Evolutionary conservation across 2,888 invertebrate species (phyloP), one percentile per base, ranked within the genome.

Genomic region (Abrostola tripartita): DNA sequence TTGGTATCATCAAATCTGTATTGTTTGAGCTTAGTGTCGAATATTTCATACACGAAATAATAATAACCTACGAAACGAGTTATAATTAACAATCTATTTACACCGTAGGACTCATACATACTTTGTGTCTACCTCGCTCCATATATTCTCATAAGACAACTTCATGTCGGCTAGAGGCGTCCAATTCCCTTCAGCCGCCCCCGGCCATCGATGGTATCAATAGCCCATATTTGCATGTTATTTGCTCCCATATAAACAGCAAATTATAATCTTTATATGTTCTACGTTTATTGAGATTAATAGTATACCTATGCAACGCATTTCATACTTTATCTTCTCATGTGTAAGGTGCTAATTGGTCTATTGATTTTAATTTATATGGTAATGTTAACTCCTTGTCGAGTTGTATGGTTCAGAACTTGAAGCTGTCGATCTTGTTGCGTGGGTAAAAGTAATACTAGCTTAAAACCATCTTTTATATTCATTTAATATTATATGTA

Each of bases 201-300:
- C 14, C 12, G 44, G 44, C 44, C 9, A 9, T 44, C 44, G 44
- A 47, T 47, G 44, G 14, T 47, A 47, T 47, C 44, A 24, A 14
- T 47, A 47, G 14, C 8, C 44, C 44, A 47, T 47, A 47, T 47
- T 47, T 47, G 44, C 44, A 47, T 47, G 44, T 24, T 47, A 47
- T 47, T 47, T 47, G 44, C 44, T 44, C 44, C 14, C 44, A 12
- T 47, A 24, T 47, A 47, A 47, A 24, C 14, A 47, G 14, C 14
- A 47, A 47, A 47, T 47, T 47, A 47, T 47, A 47, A 47, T 47
- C 44, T 47, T 9, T 5, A 14, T 24, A 47, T 47, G 24, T 47
- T 47, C 14, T 24, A 24, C 44, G 9, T 6, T 24, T 47, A 47
- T 24, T 47, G 24, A 24, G 24, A 47, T 47, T 24, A 47, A 41